Conservation (phyloP, 2,888 invertebrate genomes). For the Antitype chi region DNA sequence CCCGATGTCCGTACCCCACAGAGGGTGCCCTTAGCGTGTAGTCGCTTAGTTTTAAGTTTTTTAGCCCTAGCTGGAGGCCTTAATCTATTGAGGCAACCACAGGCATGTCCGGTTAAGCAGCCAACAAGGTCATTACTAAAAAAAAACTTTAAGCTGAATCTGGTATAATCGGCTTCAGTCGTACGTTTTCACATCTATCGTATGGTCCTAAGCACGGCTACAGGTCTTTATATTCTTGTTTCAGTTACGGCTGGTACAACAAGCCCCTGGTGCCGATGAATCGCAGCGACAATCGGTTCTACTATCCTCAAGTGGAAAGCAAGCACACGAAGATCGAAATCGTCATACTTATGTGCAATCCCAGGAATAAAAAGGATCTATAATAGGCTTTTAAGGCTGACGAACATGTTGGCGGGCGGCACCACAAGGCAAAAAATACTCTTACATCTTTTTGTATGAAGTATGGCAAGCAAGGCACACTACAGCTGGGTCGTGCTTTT, state of each 20-base stretch:
- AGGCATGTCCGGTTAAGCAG: no score
- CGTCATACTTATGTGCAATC: conserved; percentile 83
- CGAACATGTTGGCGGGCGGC: background rate
- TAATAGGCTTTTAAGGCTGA: background rate
- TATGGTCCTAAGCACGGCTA: background rate
- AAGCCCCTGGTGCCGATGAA: conserved; percentile 78
- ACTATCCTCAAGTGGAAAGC: conserved; percentile 81
- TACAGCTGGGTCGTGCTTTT: background rate
- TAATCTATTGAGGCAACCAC: no score
- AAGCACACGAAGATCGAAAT: conserved; percentile 83
- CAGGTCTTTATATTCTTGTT: conserved; percentile 3
- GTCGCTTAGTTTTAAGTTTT: no score
- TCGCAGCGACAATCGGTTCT: conserved; percentile 83
- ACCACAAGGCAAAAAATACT: background rate
- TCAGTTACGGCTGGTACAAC: conserved; percentile 85
- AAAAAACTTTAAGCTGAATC: background rate
- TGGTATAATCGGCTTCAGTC: background rate
- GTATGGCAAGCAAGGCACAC: background rate
- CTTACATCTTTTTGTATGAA: background rate
- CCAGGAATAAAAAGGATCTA: conserved; percentile 69
- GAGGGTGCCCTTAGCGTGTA: no score
- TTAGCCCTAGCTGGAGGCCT: no score
- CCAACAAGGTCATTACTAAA: no score
- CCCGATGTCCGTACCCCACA: no score
- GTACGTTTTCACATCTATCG: background rate